Evolutionary conservation across 2,888 invertebrate genomes (phyloP).

Genomic region (Lymantria monacha): DNA sequence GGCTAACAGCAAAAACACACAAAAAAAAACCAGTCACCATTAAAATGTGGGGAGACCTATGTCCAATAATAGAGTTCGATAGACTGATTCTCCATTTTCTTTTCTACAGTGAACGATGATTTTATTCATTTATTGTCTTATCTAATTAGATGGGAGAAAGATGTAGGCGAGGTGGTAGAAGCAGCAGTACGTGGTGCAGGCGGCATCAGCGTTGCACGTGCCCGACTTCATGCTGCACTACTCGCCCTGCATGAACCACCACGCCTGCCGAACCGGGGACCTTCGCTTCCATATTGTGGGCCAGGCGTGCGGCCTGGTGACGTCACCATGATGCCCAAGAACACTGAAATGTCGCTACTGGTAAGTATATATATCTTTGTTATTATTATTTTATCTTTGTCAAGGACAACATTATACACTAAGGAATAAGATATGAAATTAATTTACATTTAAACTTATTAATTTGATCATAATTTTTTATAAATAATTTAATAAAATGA

Average conservation of each 20-base stretch:
- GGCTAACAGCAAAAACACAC: too few relatives aligned
- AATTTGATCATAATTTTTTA: too few relatives aligned
- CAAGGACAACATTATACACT: background rate
- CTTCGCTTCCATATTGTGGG: constrained; percentile 83
- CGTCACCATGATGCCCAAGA: constrained; percentile 77
- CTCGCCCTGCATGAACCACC: constrained; percentile 61
- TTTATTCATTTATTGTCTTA: background rate
- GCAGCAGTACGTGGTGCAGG: constrained; percentile 79
- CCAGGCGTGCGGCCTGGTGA: constrained; percentile 78
- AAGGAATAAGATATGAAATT: too few relatives aligned
- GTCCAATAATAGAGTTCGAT: too few relatives aligned
- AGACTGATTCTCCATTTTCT: too few relatives aligned
- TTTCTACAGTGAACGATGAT: too few relatives aligned
- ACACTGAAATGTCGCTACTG: constrained; percentile 75
- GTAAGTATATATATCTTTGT: constrained; percentile 45
- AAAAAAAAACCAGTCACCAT: too few relatives aligned
- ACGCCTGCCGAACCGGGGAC: constrained; percentile 69
- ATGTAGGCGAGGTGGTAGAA: constrained; percentile 81
- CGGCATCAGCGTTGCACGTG: constrained; percentile 66
- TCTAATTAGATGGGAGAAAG: constrained; percentile 66
- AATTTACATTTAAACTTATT: too few relatives aligned
- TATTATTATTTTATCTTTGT: background rate
- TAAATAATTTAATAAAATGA: too few relatives aligned
- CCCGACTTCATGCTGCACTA: constrained; percentile 68
- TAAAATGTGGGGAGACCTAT: too few relatives aligned